phyloP scores from a whole-genome alignment of 1,140 invertebrate species.

The Protaetia brevitarsis region DNA sequence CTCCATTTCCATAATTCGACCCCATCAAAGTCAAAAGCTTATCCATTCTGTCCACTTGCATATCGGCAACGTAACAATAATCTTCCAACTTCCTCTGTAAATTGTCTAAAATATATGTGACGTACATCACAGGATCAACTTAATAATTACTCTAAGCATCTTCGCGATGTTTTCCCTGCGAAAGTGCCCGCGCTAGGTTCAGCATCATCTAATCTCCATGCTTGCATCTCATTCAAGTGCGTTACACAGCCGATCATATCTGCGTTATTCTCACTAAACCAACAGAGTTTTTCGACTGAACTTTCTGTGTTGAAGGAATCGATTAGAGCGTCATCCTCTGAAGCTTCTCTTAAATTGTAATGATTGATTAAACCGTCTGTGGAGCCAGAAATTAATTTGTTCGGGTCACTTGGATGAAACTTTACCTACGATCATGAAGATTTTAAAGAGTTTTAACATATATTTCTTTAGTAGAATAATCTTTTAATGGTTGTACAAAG shows the following conservation, averaged over 20 bases:
- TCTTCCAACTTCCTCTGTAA: slow-evolving; percentile 57
- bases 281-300: slow-evolving; percentile 65
- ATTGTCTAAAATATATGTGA: slow-evolving; percentile 28
- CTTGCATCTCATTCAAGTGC: slow-evolving; percentile 67
- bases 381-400: slow-evolving; percentile 71
- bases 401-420: slow-evolving; percentile 72
- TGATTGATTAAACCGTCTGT: slow-evolving; percentile 84
- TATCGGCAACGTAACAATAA: slow-evolving; percentile 65
- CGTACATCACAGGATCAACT: slow-evolving; percentile 25
- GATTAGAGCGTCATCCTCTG: slow-evolving; percentile 78
- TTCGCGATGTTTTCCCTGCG: slow-evolving; percentile 39
- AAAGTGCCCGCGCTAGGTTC: slow-evolving; percentile 46
- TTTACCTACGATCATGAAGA: slow-evolving; percentile 40
- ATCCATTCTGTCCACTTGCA: slow-evolving; percentile 48
- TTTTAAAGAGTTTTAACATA: neutral
- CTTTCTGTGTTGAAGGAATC: slow-evolving; percentile 81
- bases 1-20: slow-evolving; percentile 56
- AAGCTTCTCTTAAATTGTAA: slow-evolving; percentile 70
- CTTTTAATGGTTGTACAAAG: no score
- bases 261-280: slow-evolving; percentile 52
- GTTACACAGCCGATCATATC: slow-evolving; percentile 63
- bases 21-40: slow-evolving; percentile 60
- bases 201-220: slow-evolving; percentile 56
- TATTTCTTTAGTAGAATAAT: neutral
- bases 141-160: slow-evolving; percentile 34